These are phyloP conservation scores for Clarias magur DNA, from an alignment of 2,113 vertebrate species.

Conservation along the genomic window DNA sequence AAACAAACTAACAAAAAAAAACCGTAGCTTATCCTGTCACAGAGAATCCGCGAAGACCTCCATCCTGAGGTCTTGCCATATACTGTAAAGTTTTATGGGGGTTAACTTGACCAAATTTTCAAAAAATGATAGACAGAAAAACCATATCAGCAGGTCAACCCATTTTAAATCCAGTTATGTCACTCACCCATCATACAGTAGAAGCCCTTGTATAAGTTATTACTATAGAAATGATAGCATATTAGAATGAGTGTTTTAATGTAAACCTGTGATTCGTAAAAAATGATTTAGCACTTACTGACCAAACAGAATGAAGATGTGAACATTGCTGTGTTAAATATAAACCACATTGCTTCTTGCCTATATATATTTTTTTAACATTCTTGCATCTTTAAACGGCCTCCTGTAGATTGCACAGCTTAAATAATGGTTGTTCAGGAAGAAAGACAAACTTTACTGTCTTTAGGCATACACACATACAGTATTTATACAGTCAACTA, in stretches of 20 bases:
- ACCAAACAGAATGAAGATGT: not conserved
- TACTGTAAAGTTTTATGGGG: not conserved
- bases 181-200: not conserved
- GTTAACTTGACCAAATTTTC: not conserved
- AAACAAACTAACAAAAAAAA: not conserved
- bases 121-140: not conserved
- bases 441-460: not conserved
- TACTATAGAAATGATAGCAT: not conserved
- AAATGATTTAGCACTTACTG: not conserved
- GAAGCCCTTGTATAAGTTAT: not conserved
- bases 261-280: not conserved
- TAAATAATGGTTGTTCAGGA: not conserved
- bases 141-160: not conserved
- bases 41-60: not conserved
- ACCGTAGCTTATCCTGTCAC: not conserved
- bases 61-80: not conserved
- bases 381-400: not conserved
- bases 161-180: not conserved
- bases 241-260: not conserved
- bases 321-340: not conserved
- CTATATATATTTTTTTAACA: not conserved
- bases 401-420: not conserved
- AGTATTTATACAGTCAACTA: not conserved
- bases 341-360: not conserved
- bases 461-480: not conserved